These are phyloP conservation scores for Gadopsis marmoratus DNA, from an alignment of 2,797 vertebrate species.

Conservation along the genomic window DNA sequence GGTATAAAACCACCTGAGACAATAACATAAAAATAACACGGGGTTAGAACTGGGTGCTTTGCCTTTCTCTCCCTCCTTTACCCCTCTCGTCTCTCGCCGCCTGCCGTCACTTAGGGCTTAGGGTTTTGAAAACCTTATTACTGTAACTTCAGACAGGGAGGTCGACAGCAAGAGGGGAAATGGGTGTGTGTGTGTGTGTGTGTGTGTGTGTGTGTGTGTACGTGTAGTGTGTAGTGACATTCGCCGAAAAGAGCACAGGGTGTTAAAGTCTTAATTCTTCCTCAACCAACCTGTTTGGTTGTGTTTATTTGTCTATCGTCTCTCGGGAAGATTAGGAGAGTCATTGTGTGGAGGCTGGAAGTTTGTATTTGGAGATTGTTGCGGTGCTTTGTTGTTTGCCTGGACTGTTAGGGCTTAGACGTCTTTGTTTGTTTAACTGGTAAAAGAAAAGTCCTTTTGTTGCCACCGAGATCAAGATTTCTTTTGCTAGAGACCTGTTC, in stretches of 20 bases:
- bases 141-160: slow-evolving; percentile 73
- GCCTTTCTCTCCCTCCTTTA: not conserved
- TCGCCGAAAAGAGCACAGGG: slow-evolving; percentile 65
- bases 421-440: slow-evolving; percentile 69
- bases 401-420: slow-evolving; percentile 59
- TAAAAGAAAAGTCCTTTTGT: slow-evolving; percentile 38
- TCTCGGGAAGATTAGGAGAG: slow-evolving; percentile 61
- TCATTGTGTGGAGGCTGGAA: slow-evolving; percentile 63
- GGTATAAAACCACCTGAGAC: not conserved
- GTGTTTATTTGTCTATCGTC: slow-evolving; percentile 59
- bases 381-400: slow-evolving; percentile 53
- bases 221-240: slow-evolving; percentile 54
- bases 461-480: slow-evolving; percentile 30
- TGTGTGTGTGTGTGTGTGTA: slow-evolving; percentile 35
- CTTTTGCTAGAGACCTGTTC: not conserved
- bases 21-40: not conserved
- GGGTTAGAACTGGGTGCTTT: not conserved
- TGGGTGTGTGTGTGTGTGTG: slow-evolving; percentile 52
- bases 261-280: slow-evolving; percentile 71
- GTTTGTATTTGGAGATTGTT: slow-evolving; percentile 69
- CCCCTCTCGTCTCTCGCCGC: slow-evolving; percentile 23
- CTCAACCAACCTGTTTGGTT: slow-evolving; percentile 63
- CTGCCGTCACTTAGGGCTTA: slow-evolving; percentile 35
- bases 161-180: slow-evolving; percentile 68
- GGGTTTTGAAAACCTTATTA: slow-evolving; percentile 72